phyloP scores from a whole-genome alignment of 2,797 vertebrate species.

The Urosaurus nigricauda region DNA sequence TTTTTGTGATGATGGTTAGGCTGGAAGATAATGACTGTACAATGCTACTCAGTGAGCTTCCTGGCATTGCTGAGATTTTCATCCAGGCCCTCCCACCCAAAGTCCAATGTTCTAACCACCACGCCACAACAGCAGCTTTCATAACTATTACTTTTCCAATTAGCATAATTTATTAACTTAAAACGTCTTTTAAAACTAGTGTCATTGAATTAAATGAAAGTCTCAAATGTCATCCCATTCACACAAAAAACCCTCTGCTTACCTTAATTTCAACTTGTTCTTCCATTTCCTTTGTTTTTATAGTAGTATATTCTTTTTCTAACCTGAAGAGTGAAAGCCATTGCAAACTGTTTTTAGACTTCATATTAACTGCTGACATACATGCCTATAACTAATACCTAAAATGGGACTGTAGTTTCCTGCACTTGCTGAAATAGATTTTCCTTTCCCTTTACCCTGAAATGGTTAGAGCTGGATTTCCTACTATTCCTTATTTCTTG shows the following conservation, averaged over 20 bases:
- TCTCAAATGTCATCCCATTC: neutral
- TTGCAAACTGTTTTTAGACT: conserved; percentile 18
- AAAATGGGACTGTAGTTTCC: neutral
- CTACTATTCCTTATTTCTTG: no score
- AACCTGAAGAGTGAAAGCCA: conserved; percentile 81
- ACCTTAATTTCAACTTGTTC: conserved; percentile 99
- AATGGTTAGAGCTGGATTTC: neutral
- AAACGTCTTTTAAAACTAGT: neutral
- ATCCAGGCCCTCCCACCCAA: neutral
- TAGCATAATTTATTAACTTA: conserved; percentile 1
- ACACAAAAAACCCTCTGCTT: conserved; percentile 54
- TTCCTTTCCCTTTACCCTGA: neutral
- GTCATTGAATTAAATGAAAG: neutral
- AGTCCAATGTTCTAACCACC: neutral
- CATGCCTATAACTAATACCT: neutral
- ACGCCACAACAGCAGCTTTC: neutral
- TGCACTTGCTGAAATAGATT: neutral
- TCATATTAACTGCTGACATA: neutral
- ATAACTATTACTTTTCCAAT: neutral
- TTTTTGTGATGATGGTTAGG: neutral
- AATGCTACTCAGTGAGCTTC: neutral
- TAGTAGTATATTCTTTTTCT: conserved; percentile 99
- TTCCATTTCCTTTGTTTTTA: conserved; percentile 99
- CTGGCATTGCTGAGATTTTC: neutral
- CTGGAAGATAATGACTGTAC: neutral